Base-by-base conservation (phyloP, 1,140 invertebrate species). In the Platyura marginata region DNA sequence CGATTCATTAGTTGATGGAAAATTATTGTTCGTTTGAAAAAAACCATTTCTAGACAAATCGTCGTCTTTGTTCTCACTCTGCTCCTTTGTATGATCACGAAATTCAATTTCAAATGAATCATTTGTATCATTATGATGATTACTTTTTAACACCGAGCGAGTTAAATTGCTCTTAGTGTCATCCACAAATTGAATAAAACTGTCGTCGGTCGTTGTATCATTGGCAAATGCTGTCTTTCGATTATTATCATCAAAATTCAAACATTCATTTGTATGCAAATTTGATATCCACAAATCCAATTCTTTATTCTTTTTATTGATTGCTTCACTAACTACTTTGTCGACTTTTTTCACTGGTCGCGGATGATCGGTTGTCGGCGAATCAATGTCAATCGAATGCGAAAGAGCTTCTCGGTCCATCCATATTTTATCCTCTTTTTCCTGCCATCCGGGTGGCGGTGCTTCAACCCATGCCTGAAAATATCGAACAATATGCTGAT, bases 391-490 rank as follows among this genome's bases (percentile, higher is more conserved):
- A 22, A 61, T 59, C 2, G 59, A 61, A 20, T 57, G 59, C 3
- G 63, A 61, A 16, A 56, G 43, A 5, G 39, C 21, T 21, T 61
- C 58, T 16, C 56, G 63, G 41, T 66, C 62, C 35, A 72, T 62
- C 67, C 74, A 78, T 8, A 71, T 52, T 40, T 67, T 67, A 64
- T 94, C 89, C 43, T 77, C 72, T 36, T 78, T 64, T 53, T 91
- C 77, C 61, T 90, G 79, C 88, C 89, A 95, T 1, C 75, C 80
- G 9, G 67, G 57, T 4, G 93, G 91, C 20, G 92, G 91, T 40
- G 75, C 75, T 63, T 97, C 92, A 0, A 90, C 59, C 93, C 92
- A 97, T 0, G 89, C 79, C 66, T 91, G 81, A 57, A 90, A 95
- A 59, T 93, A 96, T 11, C 93, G 68, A 10, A 97, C 92, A 49